A percentile compares a stretch with the other conserved stretches of the same genome.
Conservation (phyloP, 2,797 vertebrate genomes). For the Acanthornis magna region DNA sequence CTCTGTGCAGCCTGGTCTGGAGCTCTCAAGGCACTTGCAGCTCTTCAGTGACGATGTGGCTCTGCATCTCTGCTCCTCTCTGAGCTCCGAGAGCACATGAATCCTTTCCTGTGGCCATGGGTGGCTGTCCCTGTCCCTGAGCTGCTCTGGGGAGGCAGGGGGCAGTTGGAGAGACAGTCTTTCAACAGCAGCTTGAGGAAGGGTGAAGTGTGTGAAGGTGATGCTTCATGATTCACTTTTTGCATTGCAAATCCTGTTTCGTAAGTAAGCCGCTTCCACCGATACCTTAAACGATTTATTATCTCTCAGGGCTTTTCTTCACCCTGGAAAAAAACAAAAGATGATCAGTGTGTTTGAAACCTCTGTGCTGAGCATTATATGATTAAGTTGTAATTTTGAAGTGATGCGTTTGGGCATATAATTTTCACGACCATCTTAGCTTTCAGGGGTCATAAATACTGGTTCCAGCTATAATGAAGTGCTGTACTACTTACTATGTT, state of each 20-base stretch:
- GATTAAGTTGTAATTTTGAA: constrained; percentile 34
- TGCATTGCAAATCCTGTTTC: constrained; percentile 34
- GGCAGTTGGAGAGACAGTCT: neutral
- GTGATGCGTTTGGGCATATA: neutral
- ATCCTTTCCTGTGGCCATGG: accelerated
- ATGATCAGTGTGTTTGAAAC: neutral
- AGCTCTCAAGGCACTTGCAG: neutral
- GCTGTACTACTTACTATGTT: constrained; percentile 25
- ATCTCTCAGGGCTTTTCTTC: constrained; percentile 4
- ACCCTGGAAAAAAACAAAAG: neutral
- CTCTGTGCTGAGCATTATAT: neutral
- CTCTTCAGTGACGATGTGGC: neutral
- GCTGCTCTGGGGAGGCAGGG: neutral
- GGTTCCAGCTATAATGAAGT: constrained; percentile 43
- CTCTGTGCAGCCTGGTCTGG: neutral
- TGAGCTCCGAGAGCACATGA: neutral
- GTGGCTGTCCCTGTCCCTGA: neutral
- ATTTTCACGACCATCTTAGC: constrained; percentile 21
- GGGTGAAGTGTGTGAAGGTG: neutral
- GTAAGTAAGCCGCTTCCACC: neutral
- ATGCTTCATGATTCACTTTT: neutral
- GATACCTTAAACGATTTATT: constrained; percentile 10
- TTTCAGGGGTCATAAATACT: constrained; percentile 26
- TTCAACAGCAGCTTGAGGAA: neutral
- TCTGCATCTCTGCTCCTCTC: neutral